Base-by-base conservation (phyloP, 2,888 invertebrate species). In the Trilocha varians region DNA sequence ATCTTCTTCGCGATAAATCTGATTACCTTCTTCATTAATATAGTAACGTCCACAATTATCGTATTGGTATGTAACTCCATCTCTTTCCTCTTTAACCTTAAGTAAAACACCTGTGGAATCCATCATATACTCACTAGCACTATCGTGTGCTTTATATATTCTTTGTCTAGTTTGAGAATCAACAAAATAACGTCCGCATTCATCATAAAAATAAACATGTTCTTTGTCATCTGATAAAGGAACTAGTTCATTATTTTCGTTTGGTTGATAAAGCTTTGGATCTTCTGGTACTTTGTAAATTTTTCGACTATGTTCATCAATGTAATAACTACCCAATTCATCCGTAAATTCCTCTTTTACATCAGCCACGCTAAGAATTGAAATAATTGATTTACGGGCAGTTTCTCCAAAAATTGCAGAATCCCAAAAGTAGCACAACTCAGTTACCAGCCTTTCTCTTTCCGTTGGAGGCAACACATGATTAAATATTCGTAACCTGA, bases 21-120 rank as follows among this genome's bases (percentile, higher is more conserved):
- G 73, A 58, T 76, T 79, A n/a, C 80, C 83, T 39, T 71, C 59
- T 1, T 54, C 53, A 48, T 84, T 65, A 16, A 80, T 62, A 47
- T 77, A 84, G 53, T 83, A 85, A 13, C 84, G 72, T 11, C 86
- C 86, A 52, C 59, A 85, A 48, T 64, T 77, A 54, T 86, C 84
- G 50, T 76, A 86, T 48, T 71, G 74, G 58, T 66, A 86, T n/a
- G 53, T 66, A 8, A 62, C 49, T 13, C 78, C 82, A 43, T 80
- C 73, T 43, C 68, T 62, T 43, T 61, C 65, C 59, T 84, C 85
- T 58, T 78, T 78, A 11, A 69, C 50, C 62, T 85, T 83, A 40
- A 83, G 43, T 37, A 85, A 57, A 17, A 70, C 54, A 32, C 85
- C 85, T 25, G 70, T 49, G n/a, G 70, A 64, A 46, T 78, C 77